Percentiles rank a stretch among this genome's conserved stretches.
These are phyloP conservation scores for Gymnocypris eckloni DNA, from an alignment of 2,797 vertebrate species.

Conservation along the genomic window DNA sequence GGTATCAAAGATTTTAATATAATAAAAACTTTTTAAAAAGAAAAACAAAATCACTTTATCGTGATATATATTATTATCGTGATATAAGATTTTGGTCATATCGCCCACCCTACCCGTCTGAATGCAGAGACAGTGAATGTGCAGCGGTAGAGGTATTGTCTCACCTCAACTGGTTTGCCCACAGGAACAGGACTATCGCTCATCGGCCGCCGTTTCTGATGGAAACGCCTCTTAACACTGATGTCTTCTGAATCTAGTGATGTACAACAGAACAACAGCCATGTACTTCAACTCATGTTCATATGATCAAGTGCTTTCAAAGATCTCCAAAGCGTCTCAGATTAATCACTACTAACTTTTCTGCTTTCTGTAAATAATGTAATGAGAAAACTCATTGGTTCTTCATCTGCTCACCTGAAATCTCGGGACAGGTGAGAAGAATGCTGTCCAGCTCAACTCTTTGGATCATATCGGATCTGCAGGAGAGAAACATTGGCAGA, in stretches of 20 bases:
- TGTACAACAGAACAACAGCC: background rate
- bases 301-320: background rate
- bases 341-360: background rate
- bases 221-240: conserved; percentile 71
- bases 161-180: conserved; percentile 71
- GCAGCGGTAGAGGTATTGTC: conserved; percentile 8
- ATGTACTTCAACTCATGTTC: background rate
- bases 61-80: no score
- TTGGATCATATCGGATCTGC: conserved; percentile 88
- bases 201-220: conserved; percentile 70
- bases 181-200: conserved; percentile 59
- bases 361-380: background rate
- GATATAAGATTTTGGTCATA: no score
- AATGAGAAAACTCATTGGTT: background rate
- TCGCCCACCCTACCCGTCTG: no score
- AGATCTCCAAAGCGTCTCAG: background rate
- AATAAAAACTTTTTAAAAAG: no score
- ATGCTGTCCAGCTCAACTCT: conserved; percentile 85
- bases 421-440: conserved; percentile 84
- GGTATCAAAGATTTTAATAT: no score
- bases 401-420: conserved; percentile 76
- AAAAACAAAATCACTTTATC: no score
- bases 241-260: conserved; percentile 44
- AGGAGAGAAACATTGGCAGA: conserved; percentile 13
- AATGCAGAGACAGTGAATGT: background rate